Percentiles rank a stretch among this genome's conserved stretches.
Conservation (phyloP, 1,140 invertebrate species). For the Bombus sylvicola region DNA sequence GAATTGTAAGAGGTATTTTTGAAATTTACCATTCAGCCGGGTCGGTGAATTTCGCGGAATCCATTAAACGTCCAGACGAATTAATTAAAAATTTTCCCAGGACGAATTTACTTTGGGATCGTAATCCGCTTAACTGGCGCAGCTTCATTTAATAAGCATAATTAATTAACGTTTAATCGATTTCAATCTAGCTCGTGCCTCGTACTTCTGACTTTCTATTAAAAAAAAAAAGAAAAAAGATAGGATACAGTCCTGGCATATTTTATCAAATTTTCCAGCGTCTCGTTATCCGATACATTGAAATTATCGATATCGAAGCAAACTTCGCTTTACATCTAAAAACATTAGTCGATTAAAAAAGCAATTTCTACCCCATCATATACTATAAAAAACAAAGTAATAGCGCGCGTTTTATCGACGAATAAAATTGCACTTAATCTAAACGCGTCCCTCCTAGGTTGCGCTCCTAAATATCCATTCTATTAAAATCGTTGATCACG, state of each 20-base stretch:
- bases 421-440: neutral
- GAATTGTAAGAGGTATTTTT: neutral
- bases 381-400: neutral
- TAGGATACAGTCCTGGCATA: neutral
- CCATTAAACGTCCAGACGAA: neutral
- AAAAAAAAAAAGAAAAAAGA: neutral
- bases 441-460: neutral
- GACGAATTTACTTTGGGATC: neutral
- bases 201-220: no score
- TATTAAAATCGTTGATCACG: neutral
- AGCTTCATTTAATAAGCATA: constrained; percentile 11
- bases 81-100: constrained; percentile 25
- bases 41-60: neutral
- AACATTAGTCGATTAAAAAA: constrained; percentile 4
- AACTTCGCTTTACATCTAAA: neutral
- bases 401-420: neutral
- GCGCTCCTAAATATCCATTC: neutral
- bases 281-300: no score
- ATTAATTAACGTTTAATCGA: constrained; percentile 35
- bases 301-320: no score
- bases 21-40: neutral
- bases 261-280: no score
- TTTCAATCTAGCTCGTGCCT: neutral
- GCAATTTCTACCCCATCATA: neutral
- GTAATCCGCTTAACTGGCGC: neutral